These are phyloP conservation scores for Agonopterix subpropinquella DNA, from an alignment of 2,888 invertebrate genomes.

Conservation along the genomic window DNA sequence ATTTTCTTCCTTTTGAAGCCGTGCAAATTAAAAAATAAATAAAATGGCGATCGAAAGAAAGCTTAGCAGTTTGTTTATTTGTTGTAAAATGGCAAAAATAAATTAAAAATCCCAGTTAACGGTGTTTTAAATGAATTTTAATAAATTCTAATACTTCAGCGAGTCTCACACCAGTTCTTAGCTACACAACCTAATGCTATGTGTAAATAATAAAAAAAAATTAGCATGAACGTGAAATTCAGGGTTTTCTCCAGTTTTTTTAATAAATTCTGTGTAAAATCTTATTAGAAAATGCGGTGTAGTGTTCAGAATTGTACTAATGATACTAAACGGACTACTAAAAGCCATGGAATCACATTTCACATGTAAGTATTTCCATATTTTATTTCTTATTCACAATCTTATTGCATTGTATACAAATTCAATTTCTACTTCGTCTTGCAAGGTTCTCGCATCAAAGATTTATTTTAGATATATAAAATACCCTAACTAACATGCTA, in stretches of 20 bases:
- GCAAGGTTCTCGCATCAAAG: too few relatives aligned
- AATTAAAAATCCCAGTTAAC: too few relatives aligned
- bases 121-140: too few relatives aligned
- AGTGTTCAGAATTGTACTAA: constrained; percentile 46
- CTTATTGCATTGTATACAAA: too few relatives aligned
- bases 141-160: too few relatives aligned
- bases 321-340: constrained; percentile 40
- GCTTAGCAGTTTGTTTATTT: constrained; percentile 2
- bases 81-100: neutral
- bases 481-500: too few relatives aligned
- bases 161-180: too few relatives aligned
- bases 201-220: too few relatives aligned
- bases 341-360: constrained; percentile 52
- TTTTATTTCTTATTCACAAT: neutral
- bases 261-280: constrained; percentile 13
- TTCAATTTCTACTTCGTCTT: too few relatives aligned
- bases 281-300: constrained; percentile 39
- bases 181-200: too few relatives aligned
- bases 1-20: neutral
- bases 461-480: too few relatives aligned
- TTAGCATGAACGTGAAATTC: too few relatives aligned
- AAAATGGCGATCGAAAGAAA: neutral
- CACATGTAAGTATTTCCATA: constrained; percentile 41
- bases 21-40: neutral
- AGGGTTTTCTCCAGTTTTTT: constrained; percentile 3